Evolutionary conservation across 2,888 invertebrate genomes (phyloP).

Genomic region (Anoplius nigerrimus): DNA sequence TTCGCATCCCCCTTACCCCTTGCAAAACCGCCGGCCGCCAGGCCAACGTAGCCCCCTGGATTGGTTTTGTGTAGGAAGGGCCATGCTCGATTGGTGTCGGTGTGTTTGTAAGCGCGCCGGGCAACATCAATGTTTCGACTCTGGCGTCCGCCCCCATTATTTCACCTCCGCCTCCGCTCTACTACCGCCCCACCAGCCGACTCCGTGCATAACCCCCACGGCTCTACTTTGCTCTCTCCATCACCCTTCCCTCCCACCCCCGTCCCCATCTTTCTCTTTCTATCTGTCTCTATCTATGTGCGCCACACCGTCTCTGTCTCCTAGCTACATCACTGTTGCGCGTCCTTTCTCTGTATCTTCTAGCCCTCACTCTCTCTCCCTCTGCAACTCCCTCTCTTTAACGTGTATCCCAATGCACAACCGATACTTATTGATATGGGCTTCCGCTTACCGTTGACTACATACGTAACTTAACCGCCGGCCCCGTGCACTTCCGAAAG

Average conservation of each 20-base stretch:
- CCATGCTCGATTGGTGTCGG: conserved; percentile 64
- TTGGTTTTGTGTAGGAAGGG: conserved; percentile 59
- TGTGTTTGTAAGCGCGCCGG: conserved; percentile 62
- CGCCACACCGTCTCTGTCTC: conserved; percentile 16
- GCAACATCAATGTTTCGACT: conserved; percentile 65
- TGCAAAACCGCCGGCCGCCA: conserved; percentile 48
- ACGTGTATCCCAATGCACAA: conserved; percentile 53
- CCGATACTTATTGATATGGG: conserved; percentile 71
- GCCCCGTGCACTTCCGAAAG: conserved; percentile 65
- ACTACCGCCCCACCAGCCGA: conserved; percentile 32
- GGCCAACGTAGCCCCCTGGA: conserved; percentile 55
- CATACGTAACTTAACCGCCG: conserved; percentile 64
- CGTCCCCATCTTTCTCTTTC: conserved; percentile 25
- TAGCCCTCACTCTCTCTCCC: conserved; percentile 27
- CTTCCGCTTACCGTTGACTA: conserved; percentile 71
- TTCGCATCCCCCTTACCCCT: conserved; percentile 22
- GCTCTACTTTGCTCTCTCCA: not conserved
- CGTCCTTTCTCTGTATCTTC: conserved; percentile 15
- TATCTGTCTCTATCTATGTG: conserved; percentile 24
- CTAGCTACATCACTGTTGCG: conserved; percentile 5
- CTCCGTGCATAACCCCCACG: conserved; percentile 29
- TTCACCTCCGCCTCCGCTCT: conserved; percentile 54
- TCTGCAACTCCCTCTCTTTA: conserved; percentile 13
- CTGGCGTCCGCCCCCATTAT: conserved; percentile 64
- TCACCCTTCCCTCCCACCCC: conserved; percentile 14